Evolutionary conservation across 2,888 invertebrate genomes (phyloP), one percentile per base, ranked within the genome.

Genomic region (Idaea aversata): DNA sequence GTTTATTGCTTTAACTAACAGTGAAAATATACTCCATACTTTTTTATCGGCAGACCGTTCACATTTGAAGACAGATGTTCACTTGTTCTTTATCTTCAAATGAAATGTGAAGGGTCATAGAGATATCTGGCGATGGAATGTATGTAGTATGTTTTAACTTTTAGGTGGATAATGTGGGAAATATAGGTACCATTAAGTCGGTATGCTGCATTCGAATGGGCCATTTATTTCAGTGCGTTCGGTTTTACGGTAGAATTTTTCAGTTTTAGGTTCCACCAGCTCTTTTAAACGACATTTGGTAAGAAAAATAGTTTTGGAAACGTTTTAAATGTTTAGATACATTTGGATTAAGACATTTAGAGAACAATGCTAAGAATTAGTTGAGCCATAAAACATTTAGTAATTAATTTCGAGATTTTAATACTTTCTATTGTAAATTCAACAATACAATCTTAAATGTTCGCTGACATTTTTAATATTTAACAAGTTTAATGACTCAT

Each of bases 121-220:
- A 25, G 25, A 25, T 25, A 25, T 25, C 25, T 25, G 25, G 2
- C 25, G 25, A 25, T 25, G 25, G 25, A 25, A 25, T 25, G 25
- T 25, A 25, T 25, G 25, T 25, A 25, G 25, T 25, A 25, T 25
- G 25, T 25, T 25, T 25, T 25, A 25, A 25, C 25, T 25, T 25
- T 25, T 25, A 25, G 25, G 25, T 25, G 25, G 67, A 68, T 72
- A 70, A 71, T 70, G 69, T 70, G 67, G 69, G 63, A 68, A 67
- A 67, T 66, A 70, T 25, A 25, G 67, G 69, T 68, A 69, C 71
- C 70, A 69, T 73, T 72, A 75, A 72, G 67, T 62, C 69, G 70
- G 69, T 64, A 67, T 72, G 73, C 71, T 71, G 73, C 72, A 71
- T 73, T 65, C 61, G 61, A 74, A 76, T 69, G 59, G 73, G 68